phyloP scores from a whole-genome alignment of 2,113 vertebrate genomes.

The Martes martes region DNA sequence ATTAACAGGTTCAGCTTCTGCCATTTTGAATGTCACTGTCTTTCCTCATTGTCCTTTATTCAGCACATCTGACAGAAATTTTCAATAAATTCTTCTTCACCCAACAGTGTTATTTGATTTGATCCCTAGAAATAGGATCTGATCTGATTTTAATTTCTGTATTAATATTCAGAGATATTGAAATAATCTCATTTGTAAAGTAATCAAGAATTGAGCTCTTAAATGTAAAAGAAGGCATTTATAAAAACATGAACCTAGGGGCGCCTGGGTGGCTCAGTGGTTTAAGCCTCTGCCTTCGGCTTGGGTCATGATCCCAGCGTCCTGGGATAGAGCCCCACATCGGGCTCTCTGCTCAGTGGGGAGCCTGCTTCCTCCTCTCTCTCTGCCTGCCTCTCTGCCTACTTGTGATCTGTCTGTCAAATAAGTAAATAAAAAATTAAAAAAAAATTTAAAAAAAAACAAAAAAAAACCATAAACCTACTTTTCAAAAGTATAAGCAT shows the following conservation, averaged over 20 bases:
- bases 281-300: no score
- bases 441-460: no score
- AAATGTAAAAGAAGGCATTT: not conserved
- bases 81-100: not conserved
- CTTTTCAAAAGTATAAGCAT: conserved; percentile 1
- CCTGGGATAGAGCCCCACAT: no score
- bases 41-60: conserved; percentile 19
- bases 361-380: no score
- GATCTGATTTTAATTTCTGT: not conserved
- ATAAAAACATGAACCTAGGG: not conserved
- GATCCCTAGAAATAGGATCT: not conserved
- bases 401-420: no score
- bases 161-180: conserved; percentile 9
- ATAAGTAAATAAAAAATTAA: no score
- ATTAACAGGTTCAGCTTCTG: not conserved
- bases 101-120: not conserved
- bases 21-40: not conserved
- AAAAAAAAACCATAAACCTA: not conserved
- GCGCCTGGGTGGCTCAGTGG: no score
- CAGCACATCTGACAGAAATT: not conserved
- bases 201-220: not conserved
- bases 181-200: not conserved
- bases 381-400: no score
- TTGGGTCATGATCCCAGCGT: no score
- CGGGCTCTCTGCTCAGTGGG: no score